Evolutionary conservation across 1,140 invertebrate species (phyloP), one percentile per base, ranked within the genome.

Genomic region (Drosophila miranda): DNA sequence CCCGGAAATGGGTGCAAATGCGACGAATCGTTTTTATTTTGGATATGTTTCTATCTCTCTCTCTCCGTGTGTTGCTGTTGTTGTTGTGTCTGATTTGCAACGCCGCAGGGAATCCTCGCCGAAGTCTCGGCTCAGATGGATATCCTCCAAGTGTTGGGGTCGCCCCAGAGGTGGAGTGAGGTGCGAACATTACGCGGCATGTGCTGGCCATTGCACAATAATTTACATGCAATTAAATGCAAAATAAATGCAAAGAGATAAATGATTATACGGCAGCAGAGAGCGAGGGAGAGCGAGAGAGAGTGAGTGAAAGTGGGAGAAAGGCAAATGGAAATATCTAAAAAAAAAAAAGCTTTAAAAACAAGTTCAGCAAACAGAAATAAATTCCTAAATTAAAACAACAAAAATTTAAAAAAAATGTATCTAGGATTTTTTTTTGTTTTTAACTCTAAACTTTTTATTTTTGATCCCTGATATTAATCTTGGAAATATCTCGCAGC

Each of bases 151-250:
- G 3, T 28, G 11, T 23, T 16, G 13, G 28, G 16, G 16, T 16
- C 16, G 16, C 0, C n/a, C 8, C 5, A 13, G 34, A 38, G 19
- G 9, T 13, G 8, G 58, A 21, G 45, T 56, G 48, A 50, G 26
- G 54, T 49, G 44, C 52, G 45, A 50, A 53, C 42, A 58, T 11
- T 49, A 28, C 21, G 11, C 16, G 43, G 49, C 68, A 72, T 72
- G 51, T 63, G 58, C 52, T 51, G 52, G 42, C 70, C 55, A 56
- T 30, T 73, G 43, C 50, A 67, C 76, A 79, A 83, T 83, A 84
- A 86, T 86, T 83, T 83, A 84, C 81, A 79, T 80, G 76, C 81
- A 83, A 83, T 86, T 83, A 86, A 83, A 76, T 79, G 55, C 66
- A 63, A 78, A 59, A 50, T 72, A 54, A 80, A 57, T 75, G 59